Base-by-base conservation (phyloP, 2,797 vertebrate genomes). In the Chelon labrosus region DNA sequence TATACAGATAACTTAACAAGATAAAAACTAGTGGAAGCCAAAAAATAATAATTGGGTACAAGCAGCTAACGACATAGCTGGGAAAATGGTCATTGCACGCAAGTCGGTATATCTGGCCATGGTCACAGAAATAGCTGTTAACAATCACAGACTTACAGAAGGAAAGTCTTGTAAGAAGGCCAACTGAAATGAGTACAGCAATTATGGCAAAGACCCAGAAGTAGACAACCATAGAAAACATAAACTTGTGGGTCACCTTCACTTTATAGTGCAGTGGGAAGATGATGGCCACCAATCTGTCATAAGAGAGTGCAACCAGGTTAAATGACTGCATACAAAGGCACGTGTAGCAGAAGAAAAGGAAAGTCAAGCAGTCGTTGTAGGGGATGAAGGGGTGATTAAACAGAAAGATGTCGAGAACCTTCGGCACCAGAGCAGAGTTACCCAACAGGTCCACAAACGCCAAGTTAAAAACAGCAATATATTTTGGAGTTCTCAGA, bases 61-160 rank as follows among this genome's bases (percentile, higher is more conserved):
- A 10, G 38, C 0, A 0, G 17, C 42, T 7, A 3, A 85, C 6
- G 1, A 67, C 44, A 1, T 7, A n/a, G 37, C 20, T 91, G 12
- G 88, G 79, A 0, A 25, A 42, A 31, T 52, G 5, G 46, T 77
- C 73, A 79, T 89, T 91, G 68, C 90, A 93, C 1, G 82, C 82
- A 17, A 93, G 61, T 1, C 64, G 53, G 51, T 63, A 90, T 0
- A 91, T 42, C 17, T 69, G 3, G 22, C 90, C 89, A 27, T 92
- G 86, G 44, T 93, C 91, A 50, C 91, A 93, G 66, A 85, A 93
- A 66, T 82, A 92, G 71, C 90, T 93, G 12, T 84, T 59, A 27
- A 93, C 77, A 1, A 79, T 63, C 64, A 83, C 55, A 27, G 90
- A 89, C 4, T 59, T 72, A 77, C 92, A 93, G 63, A 90, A 88